Evolutionary conservation across 2,888 invertebrate genomes (phyloP), one percentile per base, ranked within the genome.

Genomic region (Gandaritis pyraliata): DNA sequence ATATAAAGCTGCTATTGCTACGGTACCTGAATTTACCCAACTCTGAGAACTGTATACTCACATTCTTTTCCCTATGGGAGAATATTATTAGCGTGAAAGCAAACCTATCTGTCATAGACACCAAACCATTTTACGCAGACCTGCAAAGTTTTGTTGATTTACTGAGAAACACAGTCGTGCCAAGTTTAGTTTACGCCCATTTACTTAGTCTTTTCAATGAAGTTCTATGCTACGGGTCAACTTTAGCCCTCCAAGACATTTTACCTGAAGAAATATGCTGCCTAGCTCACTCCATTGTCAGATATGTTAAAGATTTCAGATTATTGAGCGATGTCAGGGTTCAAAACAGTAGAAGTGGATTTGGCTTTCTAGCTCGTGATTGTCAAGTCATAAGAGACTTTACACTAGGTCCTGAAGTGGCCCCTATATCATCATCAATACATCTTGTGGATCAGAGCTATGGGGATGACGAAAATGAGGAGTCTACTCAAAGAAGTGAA

Each of bases 41-140:
- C 78, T 93, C 94, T 56, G 95, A 95, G 86, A 95, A 95, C 74
- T 95, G 95, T 83, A 94, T 95, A 73, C 88, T 97, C 57, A 96
- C 97, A 51, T 98, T 97, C 82, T 93, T 98, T 69, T 95, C 96
- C 54, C 87, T 98, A 39, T 97, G 97, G 97, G 97, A 97, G 81
- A 96, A 96, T 70, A 96, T 97, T 15, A 97, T 98, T 78, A 97
- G 97, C 57, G 97, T 97, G 0, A 97, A 96, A 88, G 97, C 97
- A 18, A 97, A 97, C 90, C 93, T 98, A 57, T 97, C 97, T 46
- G 96, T 97, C 30, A 95, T 97, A 67, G 97, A 97, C 80, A 97
- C 97, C 0, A 96, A 97, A 82, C 96, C 97, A 2, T 98, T 97
- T 84, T 97, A 97, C 82, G 95, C 96, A 0, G 96, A 97, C 78